phyloP scores from a whole-genome alignment of 2,113 vertebrate species.

The Gymnorhina tibicen region DNA sequence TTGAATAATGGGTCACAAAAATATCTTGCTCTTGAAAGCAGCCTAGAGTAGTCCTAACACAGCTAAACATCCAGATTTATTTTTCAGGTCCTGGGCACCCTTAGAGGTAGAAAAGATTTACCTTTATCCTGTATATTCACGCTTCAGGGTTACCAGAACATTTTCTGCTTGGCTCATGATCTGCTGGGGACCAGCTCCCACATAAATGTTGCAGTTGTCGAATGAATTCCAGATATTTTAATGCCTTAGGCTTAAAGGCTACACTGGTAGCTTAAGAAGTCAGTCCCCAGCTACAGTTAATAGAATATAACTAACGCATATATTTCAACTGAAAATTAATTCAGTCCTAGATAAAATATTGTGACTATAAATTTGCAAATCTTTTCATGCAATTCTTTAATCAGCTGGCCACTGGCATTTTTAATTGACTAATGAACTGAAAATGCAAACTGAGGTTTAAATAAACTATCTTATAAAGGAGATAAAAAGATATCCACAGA shows the following conservation, averaged over 20 bases:
- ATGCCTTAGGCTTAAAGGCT: not conserved
- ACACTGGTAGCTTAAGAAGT: not conserved
- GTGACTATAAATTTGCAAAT: not conserved
- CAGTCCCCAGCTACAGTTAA: not conserved
- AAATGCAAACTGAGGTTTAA: not conserved
- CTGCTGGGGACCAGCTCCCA: not conserved
- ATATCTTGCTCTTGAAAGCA: not conserved
- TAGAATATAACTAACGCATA: not conserved
- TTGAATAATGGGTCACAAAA: not conserved
- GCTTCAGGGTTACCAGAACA: fast-evolving
- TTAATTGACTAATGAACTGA: not conserved
- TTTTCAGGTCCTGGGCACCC: not conserved
- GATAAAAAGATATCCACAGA: not conserved
- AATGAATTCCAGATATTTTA: not conserved
- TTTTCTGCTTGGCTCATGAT: not conserved
- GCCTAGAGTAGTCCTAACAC: not conserved
- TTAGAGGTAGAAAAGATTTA: not conserved
- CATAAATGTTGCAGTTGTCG: not conserved
- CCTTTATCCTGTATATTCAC: not conserved
- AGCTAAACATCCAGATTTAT: not conserved
- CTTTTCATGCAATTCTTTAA: not conserved
- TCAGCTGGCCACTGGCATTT: not conserved
- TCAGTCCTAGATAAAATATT: not conserved
- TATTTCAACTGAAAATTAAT: not conserved
- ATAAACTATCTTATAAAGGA: not conserved